Evolutionary conservation across 2,113 vertebrate genomes (phyloP), one percentile per base, ranked within the genome.

Genomic region (Solea senegalensis): DNA sequence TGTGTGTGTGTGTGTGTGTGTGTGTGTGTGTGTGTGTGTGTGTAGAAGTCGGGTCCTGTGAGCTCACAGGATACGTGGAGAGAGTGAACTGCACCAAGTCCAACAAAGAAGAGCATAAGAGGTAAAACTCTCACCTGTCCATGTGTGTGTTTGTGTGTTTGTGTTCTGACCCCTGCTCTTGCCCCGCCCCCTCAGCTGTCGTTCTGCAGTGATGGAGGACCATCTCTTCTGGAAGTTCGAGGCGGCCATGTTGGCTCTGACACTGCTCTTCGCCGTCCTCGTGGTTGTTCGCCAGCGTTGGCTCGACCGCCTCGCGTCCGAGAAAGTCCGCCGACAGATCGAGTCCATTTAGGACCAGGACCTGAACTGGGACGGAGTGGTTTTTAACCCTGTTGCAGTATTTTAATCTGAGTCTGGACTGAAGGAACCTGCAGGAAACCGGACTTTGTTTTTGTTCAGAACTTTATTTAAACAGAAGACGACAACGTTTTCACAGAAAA

Each of bases 221-320:
- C 85, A 77, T 55, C 80, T 83, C 45, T 91, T 91, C 83, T 91
- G 90, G 90, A 88, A 85, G 76, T 91, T 91, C 0, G 90, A 91
- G 67, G 85, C 65, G 0, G 74, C 67, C 58, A 81, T 85, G 83
- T 81, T 91, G 88, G 74, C 65, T 43, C 54, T 88, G 45, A 88
- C 65, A 0, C 69, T 57, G 0, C 0, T 82, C 3, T 88, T 85
- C 0, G 80, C 70, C 0, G 0, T 86, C 1, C 21, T 87, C 2
- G 90, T 91, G 16, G 85, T 91, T 3, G 4, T 80, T 9, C 88
- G 90, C 11, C 90, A 91, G 59, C 83, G 80, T 2, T 78, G 67
- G 64, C 76, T 91, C 0, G 90, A 91, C 52, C 90, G 86, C 0
- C 88, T 89, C 0, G 90, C 88, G 2, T 90, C 90, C 0, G 90